phyloP scores from a whole-genome alignment of 1,140 invertebrate species.

The Ridgeia piscesae region DNA sequence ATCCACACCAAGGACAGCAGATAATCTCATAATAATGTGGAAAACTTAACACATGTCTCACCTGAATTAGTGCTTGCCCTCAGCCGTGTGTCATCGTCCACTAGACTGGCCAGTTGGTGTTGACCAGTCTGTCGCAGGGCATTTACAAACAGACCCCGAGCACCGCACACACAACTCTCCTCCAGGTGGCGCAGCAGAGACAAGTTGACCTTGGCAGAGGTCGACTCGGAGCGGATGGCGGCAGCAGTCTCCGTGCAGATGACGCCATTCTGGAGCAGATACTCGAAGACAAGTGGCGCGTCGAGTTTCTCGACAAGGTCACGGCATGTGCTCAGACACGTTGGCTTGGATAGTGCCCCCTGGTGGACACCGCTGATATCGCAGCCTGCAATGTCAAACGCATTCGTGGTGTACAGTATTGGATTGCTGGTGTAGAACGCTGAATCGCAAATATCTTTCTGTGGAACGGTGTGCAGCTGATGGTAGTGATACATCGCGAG shows the following conservation, averaged over 20 bases:
- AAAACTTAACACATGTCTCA: background rate
- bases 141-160: constrained; percentile 5
- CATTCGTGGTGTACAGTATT: background rate
- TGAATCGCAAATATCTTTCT: background rate
- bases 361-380: background rate
- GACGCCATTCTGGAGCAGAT: constrained; percentile 14
- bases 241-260: background rate
- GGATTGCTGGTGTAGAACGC: background rate
- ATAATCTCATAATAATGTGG: background rate
- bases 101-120: constrained; percentile 2
- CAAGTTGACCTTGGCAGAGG: constrained; percentile 12
- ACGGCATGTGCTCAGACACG: background rate
- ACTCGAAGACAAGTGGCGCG: background rate
- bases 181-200: constrained; percentile 16
- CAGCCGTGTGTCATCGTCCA: background rate
- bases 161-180: constrained; percentile 7
- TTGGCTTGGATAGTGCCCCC: background rate
- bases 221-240: background rate
- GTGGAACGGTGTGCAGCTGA: background rate
- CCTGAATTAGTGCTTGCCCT: background rate
- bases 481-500: background rate
- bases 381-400: background rate
- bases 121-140: constrained; percentile 13
- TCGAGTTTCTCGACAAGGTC: constrained; percentile 9
- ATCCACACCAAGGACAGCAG: too few species aligned